Base-by-base conservation (phyloP, 2,797 vertebrate species). In the Malurus leucopterus region DNA sequence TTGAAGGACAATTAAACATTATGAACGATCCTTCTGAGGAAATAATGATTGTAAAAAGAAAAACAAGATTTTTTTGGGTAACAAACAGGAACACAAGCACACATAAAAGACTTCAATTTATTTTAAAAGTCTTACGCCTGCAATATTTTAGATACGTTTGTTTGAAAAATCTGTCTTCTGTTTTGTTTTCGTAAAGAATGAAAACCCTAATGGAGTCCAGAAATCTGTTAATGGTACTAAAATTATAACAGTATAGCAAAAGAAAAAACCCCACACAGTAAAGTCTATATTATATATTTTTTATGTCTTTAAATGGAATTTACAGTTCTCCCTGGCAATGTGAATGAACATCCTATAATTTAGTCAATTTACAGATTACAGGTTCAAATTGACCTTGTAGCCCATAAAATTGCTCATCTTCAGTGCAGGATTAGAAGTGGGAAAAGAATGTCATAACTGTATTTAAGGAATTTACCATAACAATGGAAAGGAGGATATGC, bases 301-400 rank as follows among this genome's bases (percentile, higher is more conserved):
- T 97, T 93, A 95, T 95, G 95, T 95, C 96, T 97, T 97, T 97
- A 98, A 97, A 96, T 96, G 95, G 96, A 98, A 98, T 98, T 97
- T 98, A 97, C 94, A 96, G 96, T 97, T 98, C 97, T 98, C 97
- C 90, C 96, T 97, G 97, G 97, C 97, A 97, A 97, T 96, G 96
- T 96, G 97, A 98, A 97, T 97, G 97, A 98, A 97, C 97, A 98
- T 98, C 97, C 98, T 98, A 97, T 98, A 98, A 98, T 98, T 98
- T 98, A 98, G 97, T 97, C 97, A 98, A 98, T 98, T 98, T 98
- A 98, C 97, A 98, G 97, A 98, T 98, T 98, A 98, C 97, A 97
- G 97, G 97, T 98, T 98, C 97, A 98, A 97, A 97, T 97, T 98
- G 97, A 98, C 97, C 97, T 97, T 96, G 96, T 97, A 97, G 97